phyloP scores from a whole-genome alignment of 1,140 invertebrate genomes.

The Aphelinus atriplicis region DNA sequence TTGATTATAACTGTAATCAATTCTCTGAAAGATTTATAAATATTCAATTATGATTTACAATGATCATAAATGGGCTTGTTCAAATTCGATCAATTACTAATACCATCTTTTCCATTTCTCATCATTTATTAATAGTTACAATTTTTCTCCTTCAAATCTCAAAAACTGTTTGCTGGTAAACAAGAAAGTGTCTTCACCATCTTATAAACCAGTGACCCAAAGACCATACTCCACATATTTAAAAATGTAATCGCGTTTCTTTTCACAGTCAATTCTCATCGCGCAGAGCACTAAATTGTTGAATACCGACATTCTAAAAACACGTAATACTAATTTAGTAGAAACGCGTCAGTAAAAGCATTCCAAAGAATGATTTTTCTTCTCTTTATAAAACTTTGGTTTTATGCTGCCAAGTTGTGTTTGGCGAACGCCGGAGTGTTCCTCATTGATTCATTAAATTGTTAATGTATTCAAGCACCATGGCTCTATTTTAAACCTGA shows the following conservation, averaged over 20 bases:
- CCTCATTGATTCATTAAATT: slow-evolving; percentile 8
- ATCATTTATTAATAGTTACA: neutral
- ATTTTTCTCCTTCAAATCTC: slow-evolving; percentile 1
- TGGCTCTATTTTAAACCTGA: slow-evolving; percentile 27
- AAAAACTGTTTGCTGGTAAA: neutral
- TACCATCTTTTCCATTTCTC: neutral
- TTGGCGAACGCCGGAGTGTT: slow-evolving; percentile 28
- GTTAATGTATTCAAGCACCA: slow-evolving; percentile 12
- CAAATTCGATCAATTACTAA: neutral
- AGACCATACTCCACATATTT: neutral
- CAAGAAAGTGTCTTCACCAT: too few relatives aligned
- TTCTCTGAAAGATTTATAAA: too few relatives aligned
- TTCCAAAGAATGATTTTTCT: slow-evolving; percentile 14
- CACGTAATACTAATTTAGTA: slow-evolving; percentile 37
- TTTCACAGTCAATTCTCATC: slow-evolving; percentile 30
- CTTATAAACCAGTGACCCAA: too few relatives aligned
- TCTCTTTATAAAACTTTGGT: slow-evolving; percentile 32
- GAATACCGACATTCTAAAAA: slow-evolving; percentile 23
- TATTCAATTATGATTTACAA: too few relatives aligned
- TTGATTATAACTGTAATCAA: slow-evolving; percentile 27
- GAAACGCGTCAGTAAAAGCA: slow-evolving; percentile 19
- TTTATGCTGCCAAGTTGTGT: slow-evolving; percentile 22
- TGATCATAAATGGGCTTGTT: slow-evolving; percentile 9
- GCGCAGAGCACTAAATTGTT: slow-evolving; percentile 13
- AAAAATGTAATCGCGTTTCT: slow-evolving; percentile 9